Evolutionary conservation across 2,113 vertebrate species (phyloP).

Genomic region (Syngnathus typhle): DNA sequence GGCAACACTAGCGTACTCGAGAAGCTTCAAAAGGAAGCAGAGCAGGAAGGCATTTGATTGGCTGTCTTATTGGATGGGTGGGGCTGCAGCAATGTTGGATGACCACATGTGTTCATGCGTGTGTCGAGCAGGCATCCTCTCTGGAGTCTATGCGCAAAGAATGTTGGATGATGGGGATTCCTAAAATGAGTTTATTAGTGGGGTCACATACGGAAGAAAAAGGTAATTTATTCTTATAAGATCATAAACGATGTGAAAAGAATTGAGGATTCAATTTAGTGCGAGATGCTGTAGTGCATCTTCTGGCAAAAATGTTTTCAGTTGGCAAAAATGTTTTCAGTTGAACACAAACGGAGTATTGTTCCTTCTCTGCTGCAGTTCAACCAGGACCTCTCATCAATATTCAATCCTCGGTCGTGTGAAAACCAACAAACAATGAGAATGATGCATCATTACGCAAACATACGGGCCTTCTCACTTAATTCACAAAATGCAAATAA

Average conservation of each 20-base stretch:
- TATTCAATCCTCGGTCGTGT: constrained; percentile 52
- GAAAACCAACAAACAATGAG: constrained; percentile 29
- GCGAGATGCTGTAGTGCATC: not conserved
- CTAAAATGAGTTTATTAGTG: constrained; percentile 5
- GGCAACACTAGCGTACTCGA: constrained; percentile 71
- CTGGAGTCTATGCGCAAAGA: not conserved
- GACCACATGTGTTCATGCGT: constrained; percentile 47
- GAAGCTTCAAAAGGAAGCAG: constrained; percentile 66
- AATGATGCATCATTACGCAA: constrained; percentile 28
- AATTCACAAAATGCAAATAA: constrained; percentile 11
- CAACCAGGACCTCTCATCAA: constrained; percentile 61
- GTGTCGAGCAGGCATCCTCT: constrained; percentile 5
- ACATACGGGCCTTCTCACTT: constrained; percentile 4
- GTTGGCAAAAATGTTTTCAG: constrained; percentile 17
- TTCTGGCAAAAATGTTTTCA: constrained; percentile 13
- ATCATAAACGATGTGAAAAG: constrained; percentile 3
- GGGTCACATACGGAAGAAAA: not conserved
- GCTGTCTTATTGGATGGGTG: constrained; percentile 39
- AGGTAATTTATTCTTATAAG: not conserved
- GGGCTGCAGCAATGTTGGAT: constrained; percentile 46
- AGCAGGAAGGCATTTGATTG: constrained; percentile 49
- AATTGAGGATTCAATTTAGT: constrained; percentile 6
- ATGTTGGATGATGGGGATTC: constrained; percentile 14
- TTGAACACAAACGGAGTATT: constrained; percentile 37
- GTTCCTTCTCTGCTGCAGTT: constrained; percentile 54